phyloP scores from a whole-genome alignment of 2,797 vertebrate genomes.

The Acomys russatus region DNA sequence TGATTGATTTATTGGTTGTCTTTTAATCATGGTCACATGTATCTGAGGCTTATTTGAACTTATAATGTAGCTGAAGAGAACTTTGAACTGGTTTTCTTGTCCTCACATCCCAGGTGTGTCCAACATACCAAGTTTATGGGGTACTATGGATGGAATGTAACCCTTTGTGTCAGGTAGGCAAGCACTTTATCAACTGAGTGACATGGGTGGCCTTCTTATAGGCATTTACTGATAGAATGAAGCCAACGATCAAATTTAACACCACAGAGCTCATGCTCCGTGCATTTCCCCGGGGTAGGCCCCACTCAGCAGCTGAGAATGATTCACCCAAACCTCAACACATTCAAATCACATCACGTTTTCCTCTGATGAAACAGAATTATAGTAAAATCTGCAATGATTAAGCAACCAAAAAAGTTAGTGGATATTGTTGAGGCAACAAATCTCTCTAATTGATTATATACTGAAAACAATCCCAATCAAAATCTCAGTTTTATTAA shows the following conservation, averaged over 20 bases:
- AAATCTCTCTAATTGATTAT: background rate
- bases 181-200: background rate
- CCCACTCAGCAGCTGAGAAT: accelerated
- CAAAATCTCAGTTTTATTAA: background rate
- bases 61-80: background rate
- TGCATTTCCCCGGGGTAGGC: accelerated
- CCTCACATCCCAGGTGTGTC: background rate
- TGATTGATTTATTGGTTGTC: background rate
- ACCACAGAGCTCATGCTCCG: background rate
- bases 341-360: background rate
- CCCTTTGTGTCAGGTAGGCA: background rate
- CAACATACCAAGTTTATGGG: background rate
- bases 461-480: background rate
- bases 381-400: background rate
- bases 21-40: background rate
- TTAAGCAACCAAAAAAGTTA: background rate
- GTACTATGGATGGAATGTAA: background rate
- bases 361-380: background rate
- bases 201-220: too few species aligned
- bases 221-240: background rate
- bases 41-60: background rate
- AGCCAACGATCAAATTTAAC: background rate
- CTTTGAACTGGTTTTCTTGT: background rate
- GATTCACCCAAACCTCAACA: too few species aligned
- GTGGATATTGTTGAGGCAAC: background rate